These are phyloP conservation scores for Eptatretus atami DNA, from an alignment of 2,797 vertebrate genomes.

Conservation along the genomic window DNA sequence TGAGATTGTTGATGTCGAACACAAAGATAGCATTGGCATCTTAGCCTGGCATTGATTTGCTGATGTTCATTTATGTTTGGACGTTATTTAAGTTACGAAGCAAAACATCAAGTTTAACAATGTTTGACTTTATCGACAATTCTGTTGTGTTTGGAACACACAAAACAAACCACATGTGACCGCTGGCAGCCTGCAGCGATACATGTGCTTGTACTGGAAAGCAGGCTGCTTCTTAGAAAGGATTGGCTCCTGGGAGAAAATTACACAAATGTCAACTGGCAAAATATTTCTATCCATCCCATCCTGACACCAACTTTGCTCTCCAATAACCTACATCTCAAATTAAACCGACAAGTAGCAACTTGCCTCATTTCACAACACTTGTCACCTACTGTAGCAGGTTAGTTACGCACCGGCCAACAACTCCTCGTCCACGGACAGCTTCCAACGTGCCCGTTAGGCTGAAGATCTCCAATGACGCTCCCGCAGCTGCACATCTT, in stretches of 20 bases:
- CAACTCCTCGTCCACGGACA: conserved; percentile 61
- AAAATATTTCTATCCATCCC: too few species aligned
- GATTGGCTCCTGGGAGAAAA: conserved; percentile 44
- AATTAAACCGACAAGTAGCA: too few species aligned
- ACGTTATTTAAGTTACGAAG: too few species aligned
- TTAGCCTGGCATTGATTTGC: neutral
- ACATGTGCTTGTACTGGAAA: conserved; percentile 98
- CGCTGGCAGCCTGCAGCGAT: conserved; percentile 74
- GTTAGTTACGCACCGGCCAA: conserved; percentile 34
- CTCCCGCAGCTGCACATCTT: conserved; percentile 73
- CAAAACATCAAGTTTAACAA: too few species aligned
- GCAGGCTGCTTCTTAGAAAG: conserved; percentile 87
- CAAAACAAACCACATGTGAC: conserved; percentile 67
- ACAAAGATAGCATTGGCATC: too few species aligned
- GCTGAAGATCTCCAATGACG: conserved; percentile 96
- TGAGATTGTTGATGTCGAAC: neutral
- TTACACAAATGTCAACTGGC: too few species aligned
- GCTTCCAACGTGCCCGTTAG: conserved; percentile 85
- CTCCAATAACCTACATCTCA: too few species aligned
- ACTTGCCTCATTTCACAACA: too few species aligned
- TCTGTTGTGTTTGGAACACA: neutral
- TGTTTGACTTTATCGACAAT: too few species aligned
- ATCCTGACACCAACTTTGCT: too few species aligned
- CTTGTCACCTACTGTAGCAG: too few species aligned
- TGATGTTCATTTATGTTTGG: too few species aligned